Evolutionary conservation across 64 coral and sea anemone genomes (phyloP), one percentile per base, ranked within the genome.

Genomic region (Stylophora pistillata): DNA sequence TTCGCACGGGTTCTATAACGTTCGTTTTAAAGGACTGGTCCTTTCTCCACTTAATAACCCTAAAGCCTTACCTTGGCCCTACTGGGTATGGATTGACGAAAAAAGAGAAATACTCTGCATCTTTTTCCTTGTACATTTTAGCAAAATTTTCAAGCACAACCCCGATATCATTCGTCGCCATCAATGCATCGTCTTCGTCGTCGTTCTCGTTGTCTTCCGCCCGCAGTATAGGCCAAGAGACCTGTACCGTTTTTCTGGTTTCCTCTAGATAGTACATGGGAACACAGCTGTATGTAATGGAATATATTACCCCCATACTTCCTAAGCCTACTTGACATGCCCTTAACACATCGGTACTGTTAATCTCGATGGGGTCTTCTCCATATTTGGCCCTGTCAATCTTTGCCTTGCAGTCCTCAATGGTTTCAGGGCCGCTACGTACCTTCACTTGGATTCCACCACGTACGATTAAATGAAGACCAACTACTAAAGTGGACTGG

Each of bases 81-180:
- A 60, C 2, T 68, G 92, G 87, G 55, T 94, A 94, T 27, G 92
- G 92, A 73, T 94, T 94, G n/a, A 94, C 76, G 74, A 94, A 89
- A 66, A 94, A 84, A 4, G 92, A 94, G 58, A 94, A 94, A 56
- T 77, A 94, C 20, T 94, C 87, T 27, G 76, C 91, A 0, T 79
- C 29, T 55, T 60, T 63, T 13, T 84, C 56, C 13, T n/a, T 56
- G 58, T 82, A 94, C 58, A 85, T 86, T 53, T 72, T 13, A 53
- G 58, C 87, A 72, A 94, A 86, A 16, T 0, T 4, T 15, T 53
- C 13, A 11, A 56, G 82, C 18, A 94, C 57, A 6, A 74, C 41
- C 37, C 37, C 37, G 7, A 47, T 47, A 4, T 3, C 37, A 47
- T 47, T 47, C 37, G 3, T 47, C 7, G 3, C 37, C 37, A 47